Conservation (phyloP, 2,113 vertebrate genomes). For the Scomber japonicus region DNA sequence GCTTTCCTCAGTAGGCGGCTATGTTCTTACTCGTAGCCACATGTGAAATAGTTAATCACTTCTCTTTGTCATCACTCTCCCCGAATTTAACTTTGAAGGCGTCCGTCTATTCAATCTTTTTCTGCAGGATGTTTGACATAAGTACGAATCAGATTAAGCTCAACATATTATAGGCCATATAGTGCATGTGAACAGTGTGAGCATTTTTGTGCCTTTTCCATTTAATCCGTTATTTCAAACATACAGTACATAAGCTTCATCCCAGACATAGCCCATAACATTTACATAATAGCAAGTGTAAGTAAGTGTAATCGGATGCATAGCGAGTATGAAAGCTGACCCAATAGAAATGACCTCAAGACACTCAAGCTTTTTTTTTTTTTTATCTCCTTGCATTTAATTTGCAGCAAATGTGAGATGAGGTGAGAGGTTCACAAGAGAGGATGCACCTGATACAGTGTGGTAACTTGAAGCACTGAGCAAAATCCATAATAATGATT, state of each 20-base stretch:
- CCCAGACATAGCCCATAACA: slow-evolving; percentile 18
- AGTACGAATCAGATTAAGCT: slow-evolving; percentile 14
- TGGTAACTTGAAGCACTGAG: slow-evolving; percentile 30
- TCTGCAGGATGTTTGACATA: slow-evolving; percentile 23
- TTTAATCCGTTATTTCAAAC: slow-evolving; percentile 52
- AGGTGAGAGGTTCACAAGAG: not conserved
- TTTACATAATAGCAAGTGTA: slow-evolving; percentile 40
- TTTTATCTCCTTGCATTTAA: slow-evolving; percentile 35
- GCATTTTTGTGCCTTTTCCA: not conserved
- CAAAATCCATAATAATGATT: slow-evolving; percentile 60
- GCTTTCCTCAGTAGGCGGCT: slow-evolving; percentile 56
- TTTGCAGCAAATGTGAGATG: slow-evolving; percentile 2
- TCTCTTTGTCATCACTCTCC: slow-evolving; percentile 50
- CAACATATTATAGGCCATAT: slow-evolving; percentile 14
- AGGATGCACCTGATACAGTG: slow-evolving; percentile 29
- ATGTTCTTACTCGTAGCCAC: slow-evolving; percentile 59
- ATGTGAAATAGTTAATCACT: slow-evolving; percentile 57
- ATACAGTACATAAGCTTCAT: slow-evolving; percentile 34
- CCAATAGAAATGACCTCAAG: slow-evolving; percentile 8
- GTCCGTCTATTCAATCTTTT: slow-evolving; percentile 34
- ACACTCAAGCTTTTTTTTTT: not conserved
- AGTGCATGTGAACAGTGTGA: not conserved
- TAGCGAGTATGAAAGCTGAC: slow-evolving; percentile 21
- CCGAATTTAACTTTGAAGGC: slow-evolving; percentile 52
- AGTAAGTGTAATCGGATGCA: slow-evolving; percentile 48